A percentile compares a stretch with the other conserved stretches of the same genome.
Conservation (phyloP, 64 coral and sea anemone species). For the Stichodactyla helianthus region DNA sequence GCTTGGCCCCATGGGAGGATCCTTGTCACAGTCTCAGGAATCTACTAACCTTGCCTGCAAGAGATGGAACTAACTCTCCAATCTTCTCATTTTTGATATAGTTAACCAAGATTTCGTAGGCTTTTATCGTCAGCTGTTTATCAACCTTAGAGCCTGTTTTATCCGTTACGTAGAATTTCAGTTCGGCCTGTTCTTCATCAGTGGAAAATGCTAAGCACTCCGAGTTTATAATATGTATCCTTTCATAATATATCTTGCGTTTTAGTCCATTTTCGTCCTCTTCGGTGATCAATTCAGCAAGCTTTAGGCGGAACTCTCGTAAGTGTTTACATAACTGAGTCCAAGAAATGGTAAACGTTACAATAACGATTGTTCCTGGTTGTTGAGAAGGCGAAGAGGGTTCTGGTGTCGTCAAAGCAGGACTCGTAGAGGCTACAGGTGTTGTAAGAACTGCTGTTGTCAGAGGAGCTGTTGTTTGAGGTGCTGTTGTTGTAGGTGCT, state of each 20-base stretch:
- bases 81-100: slow-evolving; percentile 34
- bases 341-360: not conserved
- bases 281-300: not conserved
- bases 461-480: not conserved
- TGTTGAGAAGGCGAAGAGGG: not conserved
- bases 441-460: not conserved
- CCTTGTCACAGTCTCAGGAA: no score
- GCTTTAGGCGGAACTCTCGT: not conserved
- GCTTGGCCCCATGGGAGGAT: no score
- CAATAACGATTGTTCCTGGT: not conserved
- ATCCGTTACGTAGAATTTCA: slow-evolving; percentile 10
- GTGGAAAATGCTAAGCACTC: not conserved
- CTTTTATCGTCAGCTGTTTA: slow-evolving; percentile 36
- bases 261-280: not conserved
- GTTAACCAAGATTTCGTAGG: slow-evolving; percentile 31
- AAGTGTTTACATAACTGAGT: not conserved
- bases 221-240: not conserved
- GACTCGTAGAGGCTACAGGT: no score
- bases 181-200: not conserved
- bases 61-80: not conserved
- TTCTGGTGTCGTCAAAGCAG: not conserved
- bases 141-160: slow-evolving; percentile 18
- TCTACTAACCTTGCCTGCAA: slow-evolving; percentile 33
- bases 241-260: not conserved
- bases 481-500: not conserved